These are phyloP conservation scores for Calyptommatus sinebrachiatus DNA, from an alignment of 2,113 vertebrate genomes.

Conservation along the genomic window DNA sequence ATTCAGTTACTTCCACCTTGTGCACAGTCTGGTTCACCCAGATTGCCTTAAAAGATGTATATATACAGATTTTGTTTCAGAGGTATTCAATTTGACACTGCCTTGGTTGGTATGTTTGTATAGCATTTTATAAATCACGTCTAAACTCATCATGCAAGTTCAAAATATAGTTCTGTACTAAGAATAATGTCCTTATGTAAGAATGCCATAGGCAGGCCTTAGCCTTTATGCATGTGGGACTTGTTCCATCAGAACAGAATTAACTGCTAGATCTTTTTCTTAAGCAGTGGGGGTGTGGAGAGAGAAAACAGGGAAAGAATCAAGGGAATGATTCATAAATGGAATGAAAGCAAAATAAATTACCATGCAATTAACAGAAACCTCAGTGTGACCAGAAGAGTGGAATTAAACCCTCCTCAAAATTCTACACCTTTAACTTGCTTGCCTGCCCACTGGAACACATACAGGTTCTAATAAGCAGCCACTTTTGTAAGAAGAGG, in stretches of 20 bases:
- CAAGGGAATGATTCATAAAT: not conserved
- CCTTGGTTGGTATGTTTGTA: not conserved
- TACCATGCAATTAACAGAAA: not conserved
- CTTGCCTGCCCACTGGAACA: too few relatives aligned
- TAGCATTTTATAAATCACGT: not conserved
- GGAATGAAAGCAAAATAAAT: not conserved
- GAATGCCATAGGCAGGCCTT: not conserved
- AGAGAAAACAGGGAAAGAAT: not conserved
- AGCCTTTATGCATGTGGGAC: not conserved
- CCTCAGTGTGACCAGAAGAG: too few relatives aligned
- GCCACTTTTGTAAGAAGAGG: too few relatives aligned
- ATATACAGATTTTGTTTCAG: not conserved
- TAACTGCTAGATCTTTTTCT: not conserved
- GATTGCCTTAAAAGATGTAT: not conserved
- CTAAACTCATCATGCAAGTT: not conserved
- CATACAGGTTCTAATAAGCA: too few relatives aligned
- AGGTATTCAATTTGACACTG: not conserved
- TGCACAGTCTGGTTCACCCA: not conserved
- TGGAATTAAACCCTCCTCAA: too few relatives aligned
- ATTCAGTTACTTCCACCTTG: not conserved
- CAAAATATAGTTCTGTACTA: conserved; percentile 7
- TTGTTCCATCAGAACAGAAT: not conserved
- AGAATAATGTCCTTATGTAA: conserved; percentile 5
- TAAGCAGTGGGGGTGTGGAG: not conserved
- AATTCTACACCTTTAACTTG: too few relatives aligned